These are phyloP conservation scores for Microplitis deprimator DNA, from an alignment of 2,888 invertebrate species.

Conservation along the genomic window DNA sequence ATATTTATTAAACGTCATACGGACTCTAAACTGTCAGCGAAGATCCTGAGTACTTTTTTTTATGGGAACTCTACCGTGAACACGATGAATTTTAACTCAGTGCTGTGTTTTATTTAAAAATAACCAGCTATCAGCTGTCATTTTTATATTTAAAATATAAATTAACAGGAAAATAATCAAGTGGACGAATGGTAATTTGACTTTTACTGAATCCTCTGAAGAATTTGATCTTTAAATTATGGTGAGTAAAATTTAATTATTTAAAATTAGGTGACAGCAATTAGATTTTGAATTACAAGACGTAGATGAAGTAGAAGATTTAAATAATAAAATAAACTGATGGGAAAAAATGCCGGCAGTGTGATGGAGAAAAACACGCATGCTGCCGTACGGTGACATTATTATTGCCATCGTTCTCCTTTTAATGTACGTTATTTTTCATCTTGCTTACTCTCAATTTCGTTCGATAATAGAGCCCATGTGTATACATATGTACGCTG, in stretches of 20 bases:
- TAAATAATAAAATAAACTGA: background rate
- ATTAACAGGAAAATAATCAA: no score
- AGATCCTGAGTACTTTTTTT: background rate
- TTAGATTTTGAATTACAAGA: background rate
- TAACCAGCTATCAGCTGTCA: background rate
- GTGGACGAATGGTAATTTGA: no score
- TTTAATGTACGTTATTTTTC: constrained; percentile 38
- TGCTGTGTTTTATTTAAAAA: background rate
- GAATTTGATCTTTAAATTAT: no score
- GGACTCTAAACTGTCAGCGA: background rate
- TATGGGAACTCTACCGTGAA: background rate
- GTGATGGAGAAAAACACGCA: constrained; percentile 34
- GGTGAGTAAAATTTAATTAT: no score
- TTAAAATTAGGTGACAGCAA: background rate
- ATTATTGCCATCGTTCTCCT: constrained; percentile 18
- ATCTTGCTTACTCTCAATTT: constrained; percentile 18
- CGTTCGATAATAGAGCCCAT: constrained; percentile 14
- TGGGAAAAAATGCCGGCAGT: constrained; percentile 18
- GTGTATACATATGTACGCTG: background rate
- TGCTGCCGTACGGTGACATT: constrained; percentile 45
- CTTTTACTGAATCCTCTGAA: no score
- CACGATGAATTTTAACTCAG: background rate
- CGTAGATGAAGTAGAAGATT: background rate
- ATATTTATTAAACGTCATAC: background rate
- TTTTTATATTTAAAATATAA: no score